Percentiles rank a stretch among this genome's conserved stretches.
Evolutionary conservation across 2,888 invertebrate genomes (phyloP).

Genomic region (Phytoseiulus persimilis): DNA sequence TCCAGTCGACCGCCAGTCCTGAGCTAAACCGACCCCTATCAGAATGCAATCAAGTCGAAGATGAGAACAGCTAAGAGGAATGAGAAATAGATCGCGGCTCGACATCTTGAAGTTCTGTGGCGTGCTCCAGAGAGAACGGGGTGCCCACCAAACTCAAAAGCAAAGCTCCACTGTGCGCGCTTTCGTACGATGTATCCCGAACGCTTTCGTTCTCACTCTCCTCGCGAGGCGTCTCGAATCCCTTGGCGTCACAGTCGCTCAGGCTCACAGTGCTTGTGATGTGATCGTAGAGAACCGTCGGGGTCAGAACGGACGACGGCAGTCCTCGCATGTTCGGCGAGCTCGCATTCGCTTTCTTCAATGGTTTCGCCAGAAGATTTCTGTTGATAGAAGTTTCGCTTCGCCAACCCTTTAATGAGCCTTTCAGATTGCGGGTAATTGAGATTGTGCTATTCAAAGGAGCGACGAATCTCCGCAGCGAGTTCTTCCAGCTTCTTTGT

Average conservation of each 20-base stretch:
- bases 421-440: not conserved
- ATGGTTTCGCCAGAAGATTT: not conserved
- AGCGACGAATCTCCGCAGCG: not conserved
- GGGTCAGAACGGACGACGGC: not conserved
- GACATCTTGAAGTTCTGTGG: not conserved
- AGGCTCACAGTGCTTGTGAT: conserved; percentile 15
- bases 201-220: not conserved
- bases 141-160: not conserved
- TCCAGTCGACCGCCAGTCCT: no score
- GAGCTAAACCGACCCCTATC: no score
- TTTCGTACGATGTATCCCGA: not conserved
- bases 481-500: not conserved
- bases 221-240: not conserved
- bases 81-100: not conserved
- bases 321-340: conserved; percentile 12
- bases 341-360: not conserved
- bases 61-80: not conserved
- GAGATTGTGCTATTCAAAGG: not conserved
- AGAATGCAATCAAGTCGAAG: not conserved
- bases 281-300: conserved; percentile 20
- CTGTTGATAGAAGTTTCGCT: not conserved
- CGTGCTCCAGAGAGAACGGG: not conserved
- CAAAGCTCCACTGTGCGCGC: not conserved
- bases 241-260: conserved; percentile 14
- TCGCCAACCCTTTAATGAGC: conserved; percentile 17